phyloP scores from a whole-genome alignment of 2,797 vertebrate species.

The Glossophaga mutica region DNA sequence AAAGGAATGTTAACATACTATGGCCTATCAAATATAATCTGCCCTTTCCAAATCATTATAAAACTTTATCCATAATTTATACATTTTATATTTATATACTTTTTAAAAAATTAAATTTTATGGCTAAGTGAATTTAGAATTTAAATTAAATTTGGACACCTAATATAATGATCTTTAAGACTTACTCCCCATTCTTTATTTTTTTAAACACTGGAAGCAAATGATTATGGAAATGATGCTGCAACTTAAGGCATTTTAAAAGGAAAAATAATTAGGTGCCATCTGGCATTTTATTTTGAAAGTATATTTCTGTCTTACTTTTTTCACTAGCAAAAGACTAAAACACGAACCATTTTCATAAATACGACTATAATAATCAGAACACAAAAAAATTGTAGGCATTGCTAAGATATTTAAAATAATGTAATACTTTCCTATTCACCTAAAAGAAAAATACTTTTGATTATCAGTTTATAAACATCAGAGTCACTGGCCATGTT shows the following conservation, averaged over 20 bases:
- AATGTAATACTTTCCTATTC: slow-evolving; percentile 69
- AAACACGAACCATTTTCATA: slow-evolving; percentile 74
- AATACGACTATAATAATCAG: slow-evolving; percentile 79
- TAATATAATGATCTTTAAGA: slow-evolving; percentile 70
- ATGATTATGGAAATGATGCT: slow-evolving; percentile 70
- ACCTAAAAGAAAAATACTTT: slow-evolving; percentile 76
- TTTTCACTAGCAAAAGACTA: slow-evolving; percentile 77
- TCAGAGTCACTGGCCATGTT: slow-evolving; percentile 68
- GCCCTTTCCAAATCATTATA: slow-evolving; percentile 77
- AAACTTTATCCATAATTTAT: slow-evolving; percentile 78
- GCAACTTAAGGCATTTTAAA: slow-evolving; percentile 79
- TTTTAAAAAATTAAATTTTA: slow-evolving; percentile 78
- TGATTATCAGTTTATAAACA: slow-evolving; percentile 79
- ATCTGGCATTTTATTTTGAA: slow-evolving; percentile 67
- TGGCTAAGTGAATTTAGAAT: slow-evolving; percentile 78
- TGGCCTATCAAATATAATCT: slow-evolving; percentile 82
- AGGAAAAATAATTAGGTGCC: slow-evolving; percentile 71
- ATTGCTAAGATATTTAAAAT: slow-evolving; percentile 70
- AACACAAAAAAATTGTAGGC: slow-evolving; percentile 69
- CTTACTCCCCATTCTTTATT: slow-evolving; percentile 57
- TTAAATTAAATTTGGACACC: slow-evolving; percentile 77
- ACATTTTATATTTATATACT: slow-evolving; percentile 72
- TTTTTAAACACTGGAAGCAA: slow-evolving; percentile 81
- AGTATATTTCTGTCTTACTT: slow-evolving; percentile 61
- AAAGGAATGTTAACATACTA: slow-evolving; percentile 74